Evolutionary conservation across 2,888 invertebrate species (phyloP), one percentile per base, ranked within the genome.

Genomic region (Phaonia tiefii): DNA sequence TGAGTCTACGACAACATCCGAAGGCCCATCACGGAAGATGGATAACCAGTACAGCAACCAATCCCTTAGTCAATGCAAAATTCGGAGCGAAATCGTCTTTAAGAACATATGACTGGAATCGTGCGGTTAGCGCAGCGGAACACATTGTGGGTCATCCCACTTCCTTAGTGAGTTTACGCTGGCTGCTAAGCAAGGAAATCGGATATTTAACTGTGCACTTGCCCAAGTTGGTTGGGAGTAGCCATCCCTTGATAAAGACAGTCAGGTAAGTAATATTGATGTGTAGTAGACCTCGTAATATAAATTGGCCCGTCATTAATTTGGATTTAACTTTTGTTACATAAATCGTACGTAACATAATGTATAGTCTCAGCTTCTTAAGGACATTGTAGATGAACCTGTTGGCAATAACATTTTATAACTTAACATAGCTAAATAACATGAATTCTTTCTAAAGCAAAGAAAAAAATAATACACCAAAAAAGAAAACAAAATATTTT

Each of bases 101-200:
- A 10, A 90, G 88, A 17, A 95, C 95, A 88, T 95, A 96, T 26
- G 96, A 97, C 88, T 98, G 97, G 97, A 97, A 96, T 90, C 93
- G 95, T 85, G 98, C 97, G 2, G 96, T 98, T 7, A 96, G 96
- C 84, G 97, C 98, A 89, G 98, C 98, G 13, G 98, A 98, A 91
- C 97, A 97, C 91, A 96, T 98, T 84, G 98, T 99, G 44, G 98
- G 98, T 1, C 98, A 98, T 91, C 97, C 98, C 8, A 98, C 98
- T 11, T 98, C 98, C 5, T 98, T 98, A 90, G 92, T 98, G 71
- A 98, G 96, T 88, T 92, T 98, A 20, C 93, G 98, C 75, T 98
- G 97, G 95, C 92, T 98, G n/a, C 91, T 98, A 42, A 98, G 97
- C 89, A 98, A 98, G 89, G 98, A 98, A 92, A 95, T 98, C 82